phyloP scores from a whole-genome alignment of 2,888 invertebrate species.

The Drosophila neonasuta region DNA sequence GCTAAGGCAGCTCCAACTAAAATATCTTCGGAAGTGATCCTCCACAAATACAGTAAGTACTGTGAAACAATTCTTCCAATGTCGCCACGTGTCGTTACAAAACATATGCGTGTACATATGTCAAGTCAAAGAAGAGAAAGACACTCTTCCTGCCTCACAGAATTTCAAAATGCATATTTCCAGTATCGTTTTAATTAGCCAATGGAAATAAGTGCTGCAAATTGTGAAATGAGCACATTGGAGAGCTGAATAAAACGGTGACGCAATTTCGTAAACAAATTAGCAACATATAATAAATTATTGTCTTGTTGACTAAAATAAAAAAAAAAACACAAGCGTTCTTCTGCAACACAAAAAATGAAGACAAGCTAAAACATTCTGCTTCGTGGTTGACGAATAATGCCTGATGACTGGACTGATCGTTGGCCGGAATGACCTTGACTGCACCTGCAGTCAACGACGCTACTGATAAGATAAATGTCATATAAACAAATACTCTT shows the following conservation, averaged over 20 bases:
- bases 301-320: constrained; percentile 1
- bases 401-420: constrained; percentile 12
- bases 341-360: background rate
- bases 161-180: constrained; percentile 52
- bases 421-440: constrained; percentile 48
- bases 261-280: constrained; percentile 47
- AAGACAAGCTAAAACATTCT: background rate
- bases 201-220: constrained; percentile 1
- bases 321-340: constrained; percentile 29
- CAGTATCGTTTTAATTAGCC: constrained; percentile 41
- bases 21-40: no score
- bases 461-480: constrained; percentile 55
- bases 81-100: no score
- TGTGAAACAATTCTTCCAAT: no score
- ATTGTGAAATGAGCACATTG: constrained; percentile 38
- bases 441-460: constrained; percentile 44
- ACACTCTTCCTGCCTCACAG: constrained; percentile 27
- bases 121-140: no score
- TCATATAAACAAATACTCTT: constrained; percentile 26
- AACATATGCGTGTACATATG: no score
- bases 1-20: no score
- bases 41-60: no score
- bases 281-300: constrained; percentile 39
- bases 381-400: constrained; percentile 13
- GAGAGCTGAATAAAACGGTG: constrained; percentile 28